A percentile compares a stretch with the other conserved stretches of the same genome.
phyloP scores from a whole-genome alignment of 2,888 invertebrate genomes.

The Cremastinae sp. region DNA sequence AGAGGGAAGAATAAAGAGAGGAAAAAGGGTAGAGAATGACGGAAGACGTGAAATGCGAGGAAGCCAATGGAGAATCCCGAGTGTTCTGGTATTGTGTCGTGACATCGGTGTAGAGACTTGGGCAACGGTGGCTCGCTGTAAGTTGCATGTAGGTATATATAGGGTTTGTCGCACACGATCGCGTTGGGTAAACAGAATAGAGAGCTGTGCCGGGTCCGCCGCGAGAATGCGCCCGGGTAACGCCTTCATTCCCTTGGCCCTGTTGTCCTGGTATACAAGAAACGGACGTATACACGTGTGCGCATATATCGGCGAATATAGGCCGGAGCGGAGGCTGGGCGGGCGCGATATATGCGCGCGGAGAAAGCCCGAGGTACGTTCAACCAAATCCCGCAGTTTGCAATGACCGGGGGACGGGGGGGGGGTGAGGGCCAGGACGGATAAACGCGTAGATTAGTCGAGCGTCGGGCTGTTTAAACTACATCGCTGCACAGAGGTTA shows the following conservation, averaged over 20 bases:
- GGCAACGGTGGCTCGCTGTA: no score
- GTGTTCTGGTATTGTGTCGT: no score
- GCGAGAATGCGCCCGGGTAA: slow-evolving; percentile 33
- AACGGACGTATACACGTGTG: no score
- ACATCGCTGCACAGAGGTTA: slow-evolving; percentile 18
- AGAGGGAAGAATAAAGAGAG: no score
- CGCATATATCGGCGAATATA: no score
- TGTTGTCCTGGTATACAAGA: no score
- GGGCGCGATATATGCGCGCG: slow-evolving; percentile 19
- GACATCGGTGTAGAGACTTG: no score
- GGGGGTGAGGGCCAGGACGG: no score
- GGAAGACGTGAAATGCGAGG: no score
- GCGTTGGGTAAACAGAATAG: background rate
- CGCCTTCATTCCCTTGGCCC: slow-evolving; percentile 4
- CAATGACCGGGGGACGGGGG: no score
- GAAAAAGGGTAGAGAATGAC: no score
- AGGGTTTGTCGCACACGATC: background rate
- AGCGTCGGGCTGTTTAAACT: slow-evolving; percentile 34
- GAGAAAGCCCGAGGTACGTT: slow-evolving; percentile 38
- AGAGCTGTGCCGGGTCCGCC: slow-evolving; percentile 33
- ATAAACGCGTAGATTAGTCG: slow-evolving; percentile 43
- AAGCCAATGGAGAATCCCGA: no score
- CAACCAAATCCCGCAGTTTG: slow-evolving; percentile 39
- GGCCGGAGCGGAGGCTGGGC: slow-evolving; percentile 12
- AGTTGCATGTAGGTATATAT: background rate